Evolutionary conservation across 2,888 invertebrate genomes (phyloP), one percentile per base, ranked within the genome.

Genomic region (Matsumyia berberina): DNA sequence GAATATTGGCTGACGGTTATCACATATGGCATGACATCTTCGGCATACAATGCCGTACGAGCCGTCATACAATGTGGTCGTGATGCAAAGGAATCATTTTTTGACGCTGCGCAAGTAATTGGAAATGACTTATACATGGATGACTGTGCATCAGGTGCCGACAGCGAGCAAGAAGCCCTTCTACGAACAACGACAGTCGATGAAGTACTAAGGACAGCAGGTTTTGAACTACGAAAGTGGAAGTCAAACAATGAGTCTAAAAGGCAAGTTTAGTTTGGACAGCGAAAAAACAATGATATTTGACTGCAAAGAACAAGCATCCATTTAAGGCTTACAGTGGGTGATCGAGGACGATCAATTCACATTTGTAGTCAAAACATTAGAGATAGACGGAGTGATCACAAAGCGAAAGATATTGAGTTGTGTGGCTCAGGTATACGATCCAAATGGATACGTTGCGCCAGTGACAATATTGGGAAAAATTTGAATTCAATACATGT

Each of bases 1-100:
- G 64, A 69, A 29, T 58, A 77, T 31, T 77, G 77, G 69, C 31
- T 77, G 9, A 77, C 60, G 1, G 72, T 72, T 7, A 46, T 72
- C 39, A 74, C 66, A 2, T 66, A 55, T 24, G 67, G 67, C 3
- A 57, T 77, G 53, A 55, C 69, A 8, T 60, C 69, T 15, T 49
- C 42, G 7, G 77, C 67, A n/a, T 24, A 51, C 15, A 67, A 77
- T 24, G 67, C 77, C 4, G 64, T 78, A 1, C 78, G 69, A 5
- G 35, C 55, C 8, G 11, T 70, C 1, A 53, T 55, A 9, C 70
- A 78, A 15, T 31, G 70, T n/a, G 70, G 39, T 5, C 12, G 46
- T 9, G 64, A 64, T 66, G 57, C 39, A 11, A 24, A 12, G 11
- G 31, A 31, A 24, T 24, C 5, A 42, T 53, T 12, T 9, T 64